Base-by-base conservation (phyloP, 2,888 invertebrate genomes). In the Gymnoscelis rufifasciata region DNA sequence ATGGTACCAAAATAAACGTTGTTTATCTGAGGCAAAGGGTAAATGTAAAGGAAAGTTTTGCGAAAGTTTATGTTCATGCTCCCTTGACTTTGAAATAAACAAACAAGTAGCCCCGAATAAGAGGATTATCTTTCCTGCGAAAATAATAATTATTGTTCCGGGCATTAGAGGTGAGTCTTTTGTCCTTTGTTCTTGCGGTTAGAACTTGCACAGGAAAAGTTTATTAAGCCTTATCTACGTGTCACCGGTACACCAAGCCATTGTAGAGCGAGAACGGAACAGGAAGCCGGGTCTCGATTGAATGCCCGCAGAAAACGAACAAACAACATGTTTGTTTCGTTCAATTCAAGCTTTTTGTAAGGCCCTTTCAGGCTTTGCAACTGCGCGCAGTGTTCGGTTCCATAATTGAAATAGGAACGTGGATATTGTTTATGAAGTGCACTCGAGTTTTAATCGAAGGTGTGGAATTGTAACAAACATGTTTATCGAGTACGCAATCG, bases 211-310 rank as follows among this genome's bases (percentile, higher is more conserved):
- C 59, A 66, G 66, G 69, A 69, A 68, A 67, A 67, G 45, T 62
- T 60, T 62, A 63, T 58, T 59, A 64, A 53, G 52, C 52, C 59
- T 56, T 62, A 60, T 57, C 58, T 58, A 64, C 58, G 63, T 63
- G 60, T 58, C 59, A 52, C 52, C 53, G 48, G 52, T 45, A 54
- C 58, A 55, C 59, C 65, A 61, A 64, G 64, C 49, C 44, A 50
- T 61, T 47, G 43, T 47, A 52, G 48, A 56, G 49, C 56, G 57
- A 68, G 66, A 67, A 62, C 78, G 75, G 74, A 81, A 77, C 72
- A 82, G 84, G 84, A 84, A 84, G 68, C 58, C 48, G 43, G 56
- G 74, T 69, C 64, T 67, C 78, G 74, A 70, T 64, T 66, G 68
- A 75, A 59, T 64, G 74, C 66, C 40, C 66, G 57, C 62, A 66